Base-by-base conservation (phyloP, 2,888 invertebrate species). In the Hirtodrosophila duncani region DNA sequence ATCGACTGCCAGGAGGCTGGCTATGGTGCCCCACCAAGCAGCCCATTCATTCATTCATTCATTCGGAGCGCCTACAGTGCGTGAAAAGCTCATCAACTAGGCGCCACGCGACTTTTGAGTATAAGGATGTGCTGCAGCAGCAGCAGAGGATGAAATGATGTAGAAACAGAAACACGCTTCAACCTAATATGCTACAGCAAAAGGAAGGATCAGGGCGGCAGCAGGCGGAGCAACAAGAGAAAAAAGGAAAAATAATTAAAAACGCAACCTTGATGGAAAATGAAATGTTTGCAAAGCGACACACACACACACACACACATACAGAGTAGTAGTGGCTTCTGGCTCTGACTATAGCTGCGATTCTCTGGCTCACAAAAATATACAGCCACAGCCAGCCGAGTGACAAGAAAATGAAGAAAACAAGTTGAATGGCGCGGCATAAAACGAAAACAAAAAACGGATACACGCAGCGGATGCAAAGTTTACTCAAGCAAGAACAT, bases 161-260 rank as follows among this genome's bases (percentile, higher is more conserved):
- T 72, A 74, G 72, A 74, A 74, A 72, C 39, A 33, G 33, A 44
- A 52, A 55, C 30, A 10, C 57, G 52, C 50, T 63, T 34, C 74
- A 69, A 57, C 69, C 74, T 72, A 77, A 77, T 77, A 77, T 68
- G 74, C 61, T 52, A 56, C 51, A 67, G 53, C 52, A 55, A 39
- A 44, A 52, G 37, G 36, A 24, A 13, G 33, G 11, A 26, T 7
- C 18, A 30, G 17, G 29, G 24, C 10, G 27, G 14, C 29, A 41
- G 11, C 11, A 26, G 7, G 20, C 37, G 51, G 44, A 52, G 52
- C 63, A 63, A 39, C 60, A 55, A 68, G 72, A 77, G 74, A 68
- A n/a, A n/a, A n/a, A 80, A 68, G 67, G 66, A 81, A 82, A 84
- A 83, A 84, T 84, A 85, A 84, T 85, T 84, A 84, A 83, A 83